Percentiles rank a stretch among this genome's conserved stretches.
These are phyloP conservation scores for Clusia tigrina DNA, from an alignment of 2,888 invertebrate species.

Conservation along the genomic window DNA sequence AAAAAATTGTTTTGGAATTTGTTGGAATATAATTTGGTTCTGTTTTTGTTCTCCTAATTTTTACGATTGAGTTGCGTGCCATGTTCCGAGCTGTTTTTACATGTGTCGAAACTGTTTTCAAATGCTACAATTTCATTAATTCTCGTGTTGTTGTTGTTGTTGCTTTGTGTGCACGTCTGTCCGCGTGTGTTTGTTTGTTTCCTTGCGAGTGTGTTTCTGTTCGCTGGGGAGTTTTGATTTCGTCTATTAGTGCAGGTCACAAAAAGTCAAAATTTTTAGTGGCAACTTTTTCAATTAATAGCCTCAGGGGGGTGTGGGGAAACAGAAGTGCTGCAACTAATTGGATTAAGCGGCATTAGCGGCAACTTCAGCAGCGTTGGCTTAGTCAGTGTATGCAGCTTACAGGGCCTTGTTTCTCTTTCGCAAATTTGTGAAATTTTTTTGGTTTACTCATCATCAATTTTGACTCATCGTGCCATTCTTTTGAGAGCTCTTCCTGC, in stretches of 20 bases:
- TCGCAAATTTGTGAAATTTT: too few relatives aligned
- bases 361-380: conserved; percentile 13
- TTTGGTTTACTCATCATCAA: too few relatives aligned
- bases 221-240: not conserved
- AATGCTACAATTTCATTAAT: conserved; percentile 22
- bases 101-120: conserved; percentile 23
- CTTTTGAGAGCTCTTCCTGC: too few relatives aligned
- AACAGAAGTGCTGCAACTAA: conserved; percentile 19
- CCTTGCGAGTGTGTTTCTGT: not conserved
- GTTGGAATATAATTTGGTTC: not conserved
- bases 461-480: too few relatives aligned
- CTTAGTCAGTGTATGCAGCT: too few relatives aligned
- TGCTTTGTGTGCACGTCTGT: too few relatives aligned
- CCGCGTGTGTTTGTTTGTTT: not conserved
- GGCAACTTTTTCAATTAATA: not conserved
- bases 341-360: conserved; percentile 17
- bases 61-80: conserved; percentile 27
- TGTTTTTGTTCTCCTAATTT: conserved; percentile 3
- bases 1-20: conserved; percentile 14
- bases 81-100: conserved; percentile 22
- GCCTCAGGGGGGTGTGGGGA: not conserved
- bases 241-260: conserved; percentile 17
- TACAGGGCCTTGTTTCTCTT: too few relatives aligned
- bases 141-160: conserved; percentile 10
- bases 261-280: conserved; percentile 12